These are phyloP conservation scores for Spisula solida DNA, from an alignment of 2,888 invertebrate genomes.

Conservation along the genomic window DNA sequence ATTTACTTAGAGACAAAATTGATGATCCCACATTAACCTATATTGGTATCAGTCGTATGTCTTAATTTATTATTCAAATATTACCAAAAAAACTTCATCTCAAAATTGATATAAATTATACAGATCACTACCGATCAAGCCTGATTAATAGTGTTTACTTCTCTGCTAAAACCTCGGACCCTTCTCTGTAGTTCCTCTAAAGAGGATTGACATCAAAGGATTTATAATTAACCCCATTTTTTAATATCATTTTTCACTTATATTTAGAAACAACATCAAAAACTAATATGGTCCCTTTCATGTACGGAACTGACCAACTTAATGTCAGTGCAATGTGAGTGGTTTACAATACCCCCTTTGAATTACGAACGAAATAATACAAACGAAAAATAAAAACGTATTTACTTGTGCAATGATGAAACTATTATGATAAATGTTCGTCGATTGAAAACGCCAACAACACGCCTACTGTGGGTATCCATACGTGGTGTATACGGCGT, in stretches of 20 bases:
- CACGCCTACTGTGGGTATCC: background rate
- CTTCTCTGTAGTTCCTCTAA: background rate
- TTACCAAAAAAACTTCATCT: background rate
- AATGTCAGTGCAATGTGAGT: background rate
- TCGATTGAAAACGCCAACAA: background rate
- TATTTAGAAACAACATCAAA: background rate
- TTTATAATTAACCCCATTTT: background rate
- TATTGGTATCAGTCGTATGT: no score
- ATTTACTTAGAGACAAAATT: no score
- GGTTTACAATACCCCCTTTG: background rate
- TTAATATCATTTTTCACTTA: background rate
- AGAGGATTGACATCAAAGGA: background rate
- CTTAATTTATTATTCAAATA: no score
- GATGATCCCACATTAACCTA: no score
- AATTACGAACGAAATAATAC: background rate
- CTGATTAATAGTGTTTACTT: background rate
- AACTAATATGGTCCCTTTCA: background rate
- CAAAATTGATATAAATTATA: background rate
- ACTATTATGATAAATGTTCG: background rate
- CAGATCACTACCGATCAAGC: background rate
- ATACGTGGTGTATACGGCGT: background rate
- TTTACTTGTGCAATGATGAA: constrained; percentile 1
- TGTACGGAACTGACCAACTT: background rate
- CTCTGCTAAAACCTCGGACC: background rate
- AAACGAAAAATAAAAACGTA: background rate